Evolutionary conservation across 1,140 invertebrate species (phyloP), one percentile per base, ranked within the genome.

Genomic region (Ostrea denselamellosa): DNA sequence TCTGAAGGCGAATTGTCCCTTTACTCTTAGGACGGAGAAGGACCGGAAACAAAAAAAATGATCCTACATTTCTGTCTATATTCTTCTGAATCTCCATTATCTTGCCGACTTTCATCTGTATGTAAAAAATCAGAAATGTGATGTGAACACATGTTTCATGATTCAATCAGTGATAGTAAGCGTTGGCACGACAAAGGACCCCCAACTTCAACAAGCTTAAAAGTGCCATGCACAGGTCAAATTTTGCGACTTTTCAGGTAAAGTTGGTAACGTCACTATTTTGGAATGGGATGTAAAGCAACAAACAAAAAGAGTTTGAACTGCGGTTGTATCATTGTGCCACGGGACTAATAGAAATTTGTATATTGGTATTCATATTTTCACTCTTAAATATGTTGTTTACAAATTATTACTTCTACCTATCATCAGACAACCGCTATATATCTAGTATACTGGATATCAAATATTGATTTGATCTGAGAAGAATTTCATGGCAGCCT

Each of bases 21-120:
- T 19, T 54, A 58, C 85, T 86, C 53, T 81, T 86, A 17, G 68
- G 68, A 58, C 56, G 85, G 2, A 52, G 62, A 22, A 86, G 53
- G 14, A 82, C 22, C 25, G 22, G n/a, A 22, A 86, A 19, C 10
- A 86, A 12, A 14, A 12, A 28, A 81, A 86, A 81, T 19, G 68
- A 34, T 9, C 28, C 68, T 3, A 77, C 28, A 14, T 28, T 77
- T 77, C 68, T 28, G 68, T 77, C 68, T 77, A 12, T 77, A 25
- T 77, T 77, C 14, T 8, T 25, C 25, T 77, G 68, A 34, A 12
- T 28, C 9, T 77, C 68, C 28, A 9, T 28, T 14, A 12, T 22
- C 25, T 77, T 77, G 8, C 68, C 68, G 12, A 34, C 68, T 34
- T 77, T 77, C 12, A 77, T 12, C 68, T 77, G 8, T 12, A 12